These are phyloP conservation scores for Acropternis orthonyx DNA, from an alignment of 2,797 vertebrate species.

Conservation along the genomic window DNA sequence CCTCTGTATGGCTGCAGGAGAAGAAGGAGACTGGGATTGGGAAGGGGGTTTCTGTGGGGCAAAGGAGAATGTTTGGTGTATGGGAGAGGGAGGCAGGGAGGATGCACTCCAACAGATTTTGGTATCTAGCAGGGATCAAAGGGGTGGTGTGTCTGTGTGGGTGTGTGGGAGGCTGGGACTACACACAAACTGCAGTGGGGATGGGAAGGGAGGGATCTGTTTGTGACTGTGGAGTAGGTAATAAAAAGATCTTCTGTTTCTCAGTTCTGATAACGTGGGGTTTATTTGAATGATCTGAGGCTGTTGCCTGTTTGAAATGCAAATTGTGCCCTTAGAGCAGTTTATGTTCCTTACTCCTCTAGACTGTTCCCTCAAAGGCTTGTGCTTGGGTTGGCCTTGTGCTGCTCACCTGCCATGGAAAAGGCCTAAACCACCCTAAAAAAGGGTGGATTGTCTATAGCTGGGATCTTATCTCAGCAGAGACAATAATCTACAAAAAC, in stretches of 20 bases:
- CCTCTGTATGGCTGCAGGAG: not conserved
- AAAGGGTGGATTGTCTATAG: not conserved
- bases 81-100: not conserved
- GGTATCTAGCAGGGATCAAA: conserved; percentile 29
- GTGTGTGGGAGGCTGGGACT: conserved; percentile 13
- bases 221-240: conserved; percentile 14
- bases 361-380: conserved; percentile 11
- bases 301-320: conserved; percentile 64
- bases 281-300: conserved; percentile 51
- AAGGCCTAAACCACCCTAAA: not conserved
- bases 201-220: conserved; percentile 37
- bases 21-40: not conserved
- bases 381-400: not conserved
- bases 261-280: conserved; percentile 27
- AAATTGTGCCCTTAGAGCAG: conserved; percentile 48
- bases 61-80: not conserved
- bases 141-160: not conserved
- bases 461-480: not conserved
- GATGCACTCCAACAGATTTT: not conserved
- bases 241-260: conserved; percentile 35
- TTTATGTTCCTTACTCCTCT: conserved; percentile 27
- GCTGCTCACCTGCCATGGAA: conserved; percentile 8
- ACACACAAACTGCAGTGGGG: not conserved
- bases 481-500: not conserved
- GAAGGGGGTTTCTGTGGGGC: not conserved